Evolutionary conservation across 1,140 invertebrate genomes (phyloP), one percentile per base, ranked within the genome.

Genomic region (Ganaspis sp.): DNA sequence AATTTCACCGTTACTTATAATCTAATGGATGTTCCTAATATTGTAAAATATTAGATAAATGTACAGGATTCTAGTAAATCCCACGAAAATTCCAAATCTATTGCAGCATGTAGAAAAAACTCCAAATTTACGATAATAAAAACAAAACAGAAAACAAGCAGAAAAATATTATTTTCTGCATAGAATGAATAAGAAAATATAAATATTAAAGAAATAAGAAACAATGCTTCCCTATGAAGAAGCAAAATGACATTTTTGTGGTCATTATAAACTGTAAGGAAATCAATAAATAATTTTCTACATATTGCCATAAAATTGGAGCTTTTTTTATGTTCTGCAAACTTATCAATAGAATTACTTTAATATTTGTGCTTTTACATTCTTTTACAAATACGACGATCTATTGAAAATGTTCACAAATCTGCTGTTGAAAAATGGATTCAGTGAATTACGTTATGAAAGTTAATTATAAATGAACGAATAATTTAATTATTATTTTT

Each of bases 11-110:
- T 76, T 81, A 79, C 76, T 77, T 81, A 85, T 84, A 78, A 79
- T 86, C 80, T 82, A 81, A 78, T 77, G 70, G 49, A 86, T 84
- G 84, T 86, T 86, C 85, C 85, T 86, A 85, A 77, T 75, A 79
- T 77, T 83, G 83, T 84, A 84, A 84, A 71, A 75, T 81, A 84
- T 42, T 75, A 34, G 11, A 53, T 71, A 40, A 29, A 64, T 64
- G 58, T 64, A 29, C 58, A 64, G 58, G 58, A 64, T 34, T 29
- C 2, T 64, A n/a, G 15, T 34, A 3, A 34, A 64, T 34, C 15
- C 26, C 58, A n/a, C 2, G 4, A 54, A 54, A 54, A 19, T n/a
- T 49, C n/a, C 11, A 64, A 64, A 64, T 29, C 58, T 29, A 64
- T 26, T 23, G 58, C 58, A 64, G 29, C n/a, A 64, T 64, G 54